Evolutionary conservation across 1,140 invertebrate species (phyloP), one percentile per base, ranked within the genome.

Genomic region (Alviniconcha marisindica): DNA sequence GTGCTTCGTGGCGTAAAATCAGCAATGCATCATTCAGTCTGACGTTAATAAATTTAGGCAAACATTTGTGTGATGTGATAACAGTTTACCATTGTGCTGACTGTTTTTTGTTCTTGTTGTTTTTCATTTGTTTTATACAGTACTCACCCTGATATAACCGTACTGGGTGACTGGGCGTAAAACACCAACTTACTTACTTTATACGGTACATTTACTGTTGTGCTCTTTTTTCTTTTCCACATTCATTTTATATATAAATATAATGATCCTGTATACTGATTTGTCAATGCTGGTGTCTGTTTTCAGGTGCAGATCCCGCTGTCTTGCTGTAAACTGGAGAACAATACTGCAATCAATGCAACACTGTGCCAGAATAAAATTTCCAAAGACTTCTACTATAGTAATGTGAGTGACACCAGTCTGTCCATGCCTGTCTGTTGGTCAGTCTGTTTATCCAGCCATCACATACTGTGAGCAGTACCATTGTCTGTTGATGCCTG

Each of bases 281-380:
- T n/a, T n/a, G n/a, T n/a, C n/a, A n/a, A n/a, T n/a, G n/a, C n/a
- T n/a, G n/a, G n/a, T n/a, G n/a, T n/a, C 44, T 77, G 1, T 14
- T 28, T 24, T 0, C 56, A 80, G 60, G 21, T 42, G n/a, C 78
- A 79, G 48, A 83, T 86, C 18, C 78, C 81, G 2, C n/a, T 51
- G 44, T 77, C 78, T 28, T 86, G 82, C 44, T 83, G 85, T 63
- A 51, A 1, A 2, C 60, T 81, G 21, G 42, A 40, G 4, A 48
- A 18, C 15, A 33, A 78, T 78, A 51, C 24, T 21, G 21, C 60
- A 4, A 44, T 54, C 28, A 42, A 83, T 69, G 21, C 73, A 38
- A 31, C 56, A 7, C 10, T n/a, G 21, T 83, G 81, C 42, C 63
- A 83, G 56, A 18, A 24, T n/a, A 66, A 66, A 38, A 44, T 18